Conservation (phyloP, 2,113 vertebrate species). For the Conger conger region DNA sequence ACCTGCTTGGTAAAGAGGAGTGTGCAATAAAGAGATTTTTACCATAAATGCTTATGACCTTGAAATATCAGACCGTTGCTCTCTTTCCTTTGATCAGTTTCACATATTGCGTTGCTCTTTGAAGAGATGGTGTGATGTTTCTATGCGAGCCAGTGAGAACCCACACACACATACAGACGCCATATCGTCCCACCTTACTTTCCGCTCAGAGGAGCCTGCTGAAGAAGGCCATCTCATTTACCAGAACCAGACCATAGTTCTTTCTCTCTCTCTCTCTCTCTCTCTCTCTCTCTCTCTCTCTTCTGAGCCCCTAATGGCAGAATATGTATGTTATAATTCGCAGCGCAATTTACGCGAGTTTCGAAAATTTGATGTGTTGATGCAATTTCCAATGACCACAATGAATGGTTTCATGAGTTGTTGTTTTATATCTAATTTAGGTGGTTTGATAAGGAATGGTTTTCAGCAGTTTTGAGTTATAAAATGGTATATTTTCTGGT, state of each 20-base stretch:
- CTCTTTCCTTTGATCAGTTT: background rate
- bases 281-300: no score
- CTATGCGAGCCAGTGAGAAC: background rate
- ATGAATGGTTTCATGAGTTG: no score
- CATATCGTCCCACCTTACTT: background rate
- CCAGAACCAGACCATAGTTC: background rate
- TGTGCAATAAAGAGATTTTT: background rate
- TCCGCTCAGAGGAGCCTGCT: background rate
- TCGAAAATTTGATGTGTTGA: no score
- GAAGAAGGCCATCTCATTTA: background rate
- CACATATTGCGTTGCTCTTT: background rate
- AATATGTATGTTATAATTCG: no score
- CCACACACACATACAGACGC: background rate
- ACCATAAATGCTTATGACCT: background rate
- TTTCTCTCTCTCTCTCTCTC: no score
- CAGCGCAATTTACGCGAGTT: no score
- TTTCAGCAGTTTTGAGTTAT: no score
- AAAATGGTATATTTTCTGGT: no score
- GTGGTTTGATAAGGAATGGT: no score
- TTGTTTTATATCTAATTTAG: no score
- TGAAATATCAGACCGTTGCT: background rate
- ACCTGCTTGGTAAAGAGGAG: background rate
- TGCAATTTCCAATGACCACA: no score
- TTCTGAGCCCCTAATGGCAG: no score
- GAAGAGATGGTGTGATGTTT: background rate